These are phyloP conservation scores for Phasianus colchicus DNA, from an alignment of 2,113 vertebrate genomes.

Conservation along the genomic window DNA sequence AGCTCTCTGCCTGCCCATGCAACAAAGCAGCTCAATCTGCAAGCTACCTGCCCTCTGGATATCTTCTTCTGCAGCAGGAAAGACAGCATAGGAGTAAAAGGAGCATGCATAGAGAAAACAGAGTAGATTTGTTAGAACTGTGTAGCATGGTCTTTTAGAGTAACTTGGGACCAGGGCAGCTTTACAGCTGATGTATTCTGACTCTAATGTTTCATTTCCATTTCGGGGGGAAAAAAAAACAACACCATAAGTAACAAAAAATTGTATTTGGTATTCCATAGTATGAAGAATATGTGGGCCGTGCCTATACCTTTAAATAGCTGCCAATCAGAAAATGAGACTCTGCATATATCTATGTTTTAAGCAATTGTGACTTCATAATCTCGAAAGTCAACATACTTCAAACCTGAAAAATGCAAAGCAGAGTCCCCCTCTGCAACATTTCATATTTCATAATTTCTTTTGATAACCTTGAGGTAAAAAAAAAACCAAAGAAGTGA, in stretches of 20 bases:
- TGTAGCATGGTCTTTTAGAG: not conserved
- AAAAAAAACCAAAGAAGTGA: too few relatives aligned
- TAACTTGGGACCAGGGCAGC: not conserved
- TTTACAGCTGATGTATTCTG: not conserved
- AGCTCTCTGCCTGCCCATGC: not conserved
- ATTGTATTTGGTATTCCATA: fast-evolving
- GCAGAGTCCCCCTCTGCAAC: not conserved
- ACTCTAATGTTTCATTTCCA: not conserved
- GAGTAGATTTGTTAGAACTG: not conserved
- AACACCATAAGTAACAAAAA: not conserved
- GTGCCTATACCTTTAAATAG: not conserved
- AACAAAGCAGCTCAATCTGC: not conserved
- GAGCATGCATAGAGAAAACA: not conserved
- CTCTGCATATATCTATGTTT: not conserved
- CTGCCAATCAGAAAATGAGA: not conserved
- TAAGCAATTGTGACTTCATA: not conserved
- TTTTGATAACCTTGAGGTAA: not conserved
- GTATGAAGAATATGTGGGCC: too few relatives aligned
- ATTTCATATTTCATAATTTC: not conserved
- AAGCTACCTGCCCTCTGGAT: not conserved
- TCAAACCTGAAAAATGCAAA: not conserved
- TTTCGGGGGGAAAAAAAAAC: not conserved
- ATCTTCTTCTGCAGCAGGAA: not conserved
- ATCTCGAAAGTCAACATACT: not conserved
- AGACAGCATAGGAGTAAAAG: not conserved